Percentiles rank a stretch among this genome's conserved stretches.
Evolutionary conservation across 53 echinoderm and acorn worm genomes (phyloP).

Genomic region (Holothuria leucospilota): DNA sequence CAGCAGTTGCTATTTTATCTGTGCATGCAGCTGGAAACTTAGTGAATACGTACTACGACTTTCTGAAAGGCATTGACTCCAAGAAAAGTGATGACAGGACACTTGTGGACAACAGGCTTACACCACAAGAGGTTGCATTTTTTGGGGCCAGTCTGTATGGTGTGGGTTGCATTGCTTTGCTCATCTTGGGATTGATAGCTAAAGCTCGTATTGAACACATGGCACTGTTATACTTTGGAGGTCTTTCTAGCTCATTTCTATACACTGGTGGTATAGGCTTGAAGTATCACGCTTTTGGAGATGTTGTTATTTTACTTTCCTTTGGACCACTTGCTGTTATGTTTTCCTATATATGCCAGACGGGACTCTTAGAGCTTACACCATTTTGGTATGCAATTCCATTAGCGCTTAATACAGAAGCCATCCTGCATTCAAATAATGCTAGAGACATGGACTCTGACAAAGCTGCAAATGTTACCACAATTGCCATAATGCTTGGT

Average conservation of each 20-base stretch:
- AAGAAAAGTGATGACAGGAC: slow-evolving; percentile 96
- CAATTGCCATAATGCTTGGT: slow-evolving; percentile 79
- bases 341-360: slow-evolving; percentile 88
- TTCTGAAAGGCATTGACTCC: slow-evolving; percentile 90
- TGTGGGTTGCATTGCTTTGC: slow-evolving; percentile 80
- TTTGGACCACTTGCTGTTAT: slow-evolving; percentile 94
- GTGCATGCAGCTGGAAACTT: slow-evolving; percentile 97
- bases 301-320: slow-evolving; percentile 80
- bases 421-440: slow-evolving; percentile 94
- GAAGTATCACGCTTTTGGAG: slow-evolving; percentile 88
- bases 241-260: slow-evolving; percentile 88
- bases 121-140: slow-evolving; percentile 81
- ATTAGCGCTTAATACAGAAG: slow-evolving; percentile 90
- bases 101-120: slow-evolving; percentile 80
- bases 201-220: slow-evolving; percentile 85
- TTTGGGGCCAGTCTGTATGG: slow-evolving; percentile 84
- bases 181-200: not conserved
- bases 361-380: slow-evolving; percentile 69
- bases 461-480: slow-evolving; percentile 76
- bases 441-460: slow-evolving; percentile 79
- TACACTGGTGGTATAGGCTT: slow-evolving; percentile 97
- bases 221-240: slow-evolving; percentile 85
- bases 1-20: slow-evolving; percentile 81
- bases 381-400: slow-evolving; percentile 92
- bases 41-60: slow-evolving; percentile 96